These are phyloP conservation scores for Conomelus anceps DNA, from an alignment of 2,888 invertebrate species.

Conservation along the genomic window DNA sequence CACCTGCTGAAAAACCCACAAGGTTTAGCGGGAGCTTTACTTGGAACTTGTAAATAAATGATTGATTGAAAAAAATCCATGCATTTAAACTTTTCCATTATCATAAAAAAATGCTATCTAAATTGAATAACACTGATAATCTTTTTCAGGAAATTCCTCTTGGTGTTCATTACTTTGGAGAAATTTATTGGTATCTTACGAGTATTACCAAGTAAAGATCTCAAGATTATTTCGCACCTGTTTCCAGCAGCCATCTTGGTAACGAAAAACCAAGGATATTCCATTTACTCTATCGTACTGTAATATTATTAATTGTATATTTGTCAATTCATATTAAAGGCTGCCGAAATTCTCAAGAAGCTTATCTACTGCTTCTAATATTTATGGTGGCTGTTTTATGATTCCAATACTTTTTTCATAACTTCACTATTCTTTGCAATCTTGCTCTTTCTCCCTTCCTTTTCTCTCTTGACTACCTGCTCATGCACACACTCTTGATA, in stretches of 20 bases:
- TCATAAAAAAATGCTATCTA: too few relatives aligned
- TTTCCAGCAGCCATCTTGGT: neutral
- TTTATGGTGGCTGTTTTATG: neutral
- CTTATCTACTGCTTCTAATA: too few relatives aligned
- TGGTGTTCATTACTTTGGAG: neutral
- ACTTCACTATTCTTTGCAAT: neutral
- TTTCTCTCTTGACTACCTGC: too few relatives aligned
- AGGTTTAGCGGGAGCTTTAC: too few relatives aligned
- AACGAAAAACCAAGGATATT: neutral
- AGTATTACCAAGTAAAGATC: neutral
- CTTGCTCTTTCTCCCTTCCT: too few relatives aligned
- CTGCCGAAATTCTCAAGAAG: neutral
- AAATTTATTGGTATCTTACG: neutral
- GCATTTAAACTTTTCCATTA: neutral
- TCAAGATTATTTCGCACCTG: neutral
- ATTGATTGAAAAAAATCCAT: too few relatives aligned
- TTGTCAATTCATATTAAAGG: neutral
- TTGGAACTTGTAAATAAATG: too few relatives aligned
- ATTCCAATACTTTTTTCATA: neutral
- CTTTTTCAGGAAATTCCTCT: neutral
- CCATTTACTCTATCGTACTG: neutral
- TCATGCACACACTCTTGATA: too few relatives aligned
- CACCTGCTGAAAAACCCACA: too few relatives aligned
- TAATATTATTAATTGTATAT: neutral
- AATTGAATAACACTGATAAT: too few relatives aligned